Base-by-base conservation (phyloP, 2,113 vertebrate species). In the Hippopotamus amphibius region DNA sequence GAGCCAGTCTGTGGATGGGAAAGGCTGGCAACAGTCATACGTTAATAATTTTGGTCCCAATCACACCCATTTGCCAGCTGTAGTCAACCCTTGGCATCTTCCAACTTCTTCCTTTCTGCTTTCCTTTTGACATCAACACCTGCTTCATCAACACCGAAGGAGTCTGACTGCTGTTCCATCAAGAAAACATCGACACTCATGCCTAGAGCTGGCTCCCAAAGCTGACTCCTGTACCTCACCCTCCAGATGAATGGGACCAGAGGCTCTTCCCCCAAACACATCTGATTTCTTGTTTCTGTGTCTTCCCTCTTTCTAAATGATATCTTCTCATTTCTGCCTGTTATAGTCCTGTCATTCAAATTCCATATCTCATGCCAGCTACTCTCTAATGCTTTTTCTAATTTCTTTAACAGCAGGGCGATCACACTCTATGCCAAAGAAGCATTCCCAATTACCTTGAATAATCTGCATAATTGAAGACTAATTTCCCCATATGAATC, bases 401-500 rank as follows among this genome's bases (percentile, higher is more conserved):
- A 21, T 50, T 90, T 92, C 33, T 81, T 71, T 77, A 84, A 94
- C 55, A 90, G 41, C n/a, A 57, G 57, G 61, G 77, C 2, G 3
- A 84, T 89, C 43, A n/a, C n/a, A 21, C 41, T 87, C 50, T 76
- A 17, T 28, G 46, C 24, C 55, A 63, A 59, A 88, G 83, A 88
- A 76, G 16, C 19, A 79, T 80, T 90, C 55, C 69, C 79, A 68
- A 66, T 84, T 71, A 82, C 71, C 24, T 69, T 57, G 92, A 95
- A 82, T 77, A 89, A 30, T 71, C 46, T 79, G 37, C 66, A 53
- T 95, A 95, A 86, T 88, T 95, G 19, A 87, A 95, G 69, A 92
- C 50, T 41, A 50, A 74, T 87, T 95, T 95, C 69, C 43, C 5
- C 77, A 86, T 66, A 26, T 66, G 74, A 76, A 83, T 93, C 3